These are phyloP conservation scores for Tinamus major DNA, from an alignment of 2,797 vertebrate species.

Conservation along the genomic window DNA sequence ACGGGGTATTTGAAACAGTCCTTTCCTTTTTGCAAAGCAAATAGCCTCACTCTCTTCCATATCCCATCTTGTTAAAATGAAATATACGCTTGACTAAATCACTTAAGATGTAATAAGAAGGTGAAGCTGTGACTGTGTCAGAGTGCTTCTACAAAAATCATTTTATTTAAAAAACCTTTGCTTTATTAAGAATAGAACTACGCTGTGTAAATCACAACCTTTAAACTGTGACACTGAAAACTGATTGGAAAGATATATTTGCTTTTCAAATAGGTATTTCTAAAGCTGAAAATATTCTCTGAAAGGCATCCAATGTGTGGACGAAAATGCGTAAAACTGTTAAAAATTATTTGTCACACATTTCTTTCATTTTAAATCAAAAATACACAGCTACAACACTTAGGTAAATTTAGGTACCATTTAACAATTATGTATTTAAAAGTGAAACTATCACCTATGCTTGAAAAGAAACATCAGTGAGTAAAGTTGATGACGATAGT, in stretches of 20 bases:
- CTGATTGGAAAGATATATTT: not conserved
- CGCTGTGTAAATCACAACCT: not conserved
- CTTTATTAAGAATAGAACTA: not conserved
- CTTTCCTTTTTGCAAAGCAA: not conserved
- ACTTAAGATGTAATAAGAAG: not conserved
- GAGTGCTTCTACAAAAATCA: not conserved
- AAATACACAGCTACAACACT: not conserved
- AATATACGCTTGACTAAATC: constrained; percentile 3
- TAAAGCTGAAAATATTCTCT: not conserved
- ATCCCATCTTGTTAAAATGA: not conserved
- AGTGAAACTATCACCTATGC: not conserved
- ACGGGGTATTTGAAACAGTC: not conserved
- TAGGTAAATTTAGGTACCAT: not conserved
- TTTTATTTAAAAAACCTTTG: not conserved
- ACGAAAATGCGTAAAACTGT: not conserved
- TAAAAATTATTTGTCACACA: not conserved
- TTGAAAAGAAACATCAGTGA: not conserved
- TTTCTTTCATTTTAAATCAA: not conserved
- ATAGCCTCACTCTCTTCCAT: not conserved
- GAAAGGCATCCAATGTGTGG: not conserved
- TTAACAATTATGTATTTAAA: not conserved
- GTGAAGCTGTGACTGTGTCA: not conserved
- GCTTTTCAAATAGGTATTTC: not conserved
- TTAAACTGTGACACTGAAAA: constrained; percentile 22
- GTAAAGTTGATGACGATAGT: not conserved